These are phyloP conservation scores for Calephelis perditalis DNA, from an alignment of 2,888 invertebrate genomes.

Conservation along the genomic window DNA sequence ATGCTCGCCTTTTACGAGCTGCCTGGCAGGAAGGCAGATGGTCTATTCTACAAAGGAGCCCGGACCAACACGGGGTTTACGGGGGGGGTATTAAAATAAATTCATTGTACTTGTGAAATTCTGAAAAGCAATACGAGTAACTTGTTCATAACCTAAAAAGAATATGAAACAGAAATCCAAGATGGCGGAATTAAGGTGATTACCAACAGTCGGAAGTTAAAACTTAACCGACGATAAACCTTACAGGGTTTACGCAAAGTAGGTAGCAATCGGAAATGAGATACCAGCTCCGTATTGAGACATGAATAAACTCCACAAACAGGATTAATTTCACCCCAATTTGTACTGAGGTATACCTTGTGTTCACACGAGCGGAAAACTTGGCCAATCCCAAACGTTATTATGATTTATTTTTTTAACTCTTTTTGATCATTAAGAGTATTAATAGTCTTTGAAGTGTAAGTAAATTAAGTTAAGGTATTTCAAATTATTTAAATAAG, in stretches of 20 bases:
- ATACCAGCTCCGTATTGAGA: slow-evolving; percentile 25
- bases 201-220: slow-evolving; percentile 1
- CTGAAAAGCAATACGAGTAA: too few species aligned
- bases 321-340: slow-evolving; percentile 26
- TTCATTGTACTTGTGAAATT: too few species aligned
- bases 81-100: too few species aligned
- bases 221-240: neutral
- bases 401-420: too few species aligned
- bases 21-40: too few species aligned
- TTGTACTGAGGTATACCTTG: slow-evolving; percentile 16
- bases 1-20: too few species aligned
- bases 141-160: neutral
- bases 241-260: slow-evolving; percentile 18
- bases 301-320: slow-evolving; percentile 26
- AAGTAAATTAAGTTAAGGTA: too few species aligned
- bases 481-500: too few species aligned
- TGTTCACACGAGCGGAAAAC: neutral
- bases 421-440: too few species aligned
- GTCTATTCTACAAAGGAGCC: too few species aligned
- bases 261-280: slow-evolving; percentile 28
- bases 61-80: too few species aligned
- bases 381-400: neutral
- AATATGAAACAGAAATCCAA: neutral
- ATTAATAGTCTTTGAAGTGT: neutral
- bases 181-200: neutral